Conservation (phyloP, 2,888 invertebrate species). For the Zonitis immaculata region DNA sequence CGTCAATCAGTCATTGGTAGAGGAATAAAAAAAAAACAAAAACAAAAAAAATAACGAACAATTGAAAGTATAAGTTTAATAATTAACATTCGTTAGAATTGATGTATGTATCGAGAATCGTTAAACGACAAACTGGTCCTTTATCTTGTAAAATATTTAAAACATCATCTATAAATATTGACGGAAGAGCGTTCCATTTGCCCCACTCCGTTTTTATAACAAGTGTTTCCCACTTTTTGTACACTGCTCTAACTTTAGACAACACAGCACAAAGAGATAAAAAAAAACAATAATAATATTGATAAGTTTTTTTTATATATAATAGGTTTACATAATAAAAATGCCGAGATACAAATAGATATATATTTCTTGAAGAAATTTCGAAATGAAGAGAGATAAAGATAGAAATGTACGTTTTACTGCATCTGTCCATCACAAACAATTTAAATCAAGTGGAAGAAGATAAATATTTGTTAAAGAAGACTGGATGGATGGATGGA, state of each 20-base stretch:
- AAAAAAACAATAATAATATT: constrained; percentile 3
- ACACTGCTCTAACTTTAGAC: constrained; percentile 8
- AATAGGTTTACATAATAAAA: too few species aligned
- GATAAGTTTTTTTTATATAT: background rate
- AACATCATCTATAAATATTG: constrained; percentile 24
- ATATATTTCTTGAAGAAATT: too few species aligned
- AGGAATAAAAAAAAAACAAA: background rate
- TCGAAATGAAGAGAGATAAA: too few species aligned
- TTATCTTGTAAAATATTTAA: constrained; percentile 25
- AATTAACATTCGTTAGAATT: constrained; percentile 20
- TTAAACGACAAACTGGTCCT: constrained; percentile 19
- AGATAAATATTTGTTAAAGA: constrained; percentile 34
- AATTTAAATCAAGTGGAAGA: constrained; percentile 35
- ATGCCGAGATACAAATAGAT: too few species aligned
- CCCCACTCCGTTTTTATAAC: constrained; percentile 16
- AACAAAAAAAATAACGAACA: too few species aligned
- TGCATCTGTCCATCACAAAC: constrained; percentile 33
- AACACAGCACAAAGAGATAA: constrained; percentile 18
- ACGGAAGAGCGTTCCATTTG: constrained; percentile 17
- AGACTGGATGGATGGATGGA: constrained; percentile 13
- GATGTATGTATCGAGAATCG: constrained; percentile 18
- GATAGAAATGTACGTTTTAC: constrained; percentile 21
- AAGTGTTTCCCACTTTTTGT: constrained; percentile 19
- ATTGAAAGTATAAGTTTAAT: constrained; percentile 6
- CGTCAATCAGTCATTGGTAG: constrained; percentile 15